Base-by-base conservation (phyloP, 2,797 vertebrate genomes). In the Poeciliopsis gracilis region DNA sequence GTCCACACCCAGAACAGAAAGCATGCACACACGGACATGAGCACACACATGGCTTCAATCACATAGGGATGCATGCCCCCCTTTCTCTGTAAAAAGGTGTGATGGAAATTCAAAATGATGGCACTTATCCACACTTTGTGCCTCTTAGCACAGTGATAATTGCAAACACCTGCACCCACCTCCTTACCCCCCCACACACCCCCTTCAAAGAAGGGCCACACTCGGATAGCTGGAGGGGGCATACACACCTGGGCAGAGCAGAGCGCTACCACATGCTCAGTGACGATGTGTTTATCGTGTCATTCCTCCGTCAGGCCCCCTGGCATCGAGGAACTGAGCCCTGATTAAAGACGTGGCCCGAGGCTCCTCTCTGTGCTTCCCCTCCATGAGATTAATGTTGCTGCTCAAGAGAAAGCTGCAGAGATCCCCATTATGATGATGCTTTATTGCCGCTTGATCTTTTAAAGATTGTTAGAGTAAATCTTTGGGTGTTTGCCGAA, bases 31-130 rank as follows among this genome's bases (percentile, higher is more conserved):
- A 51, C 25, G 38, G 36, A 74, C 51, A 74, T 23, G 72, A 30
- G 20, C 70, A 43, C 15, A 73, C 76, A 71, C 28, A 70, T 33
- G 43, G 41, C 46, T 45, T 66, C 33, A 81, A 82, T 81, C 81
- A 83, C 82, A 76, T 70, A 6, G 20, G 79, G 88, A 90, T 87
- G 84, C 90, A 85, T 90, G 86, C 83, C 89, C 93, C 93, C 57
- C 61, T 12, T 18, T 33, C 18, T 30, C 57, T 76, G 83, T 90
- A 93, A 93, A 95, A 95, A 95, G 96, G 95, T 96, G 95, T 95
- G 95, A 96, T 95, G 95, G 94, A 95, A 96, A 96, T 95, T 94
- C 91, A 90, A 93, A 96, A 95, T 94, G 95, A 96, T 95, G 93
- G 93, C 93, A 94, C 94, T 96, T 95, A 95, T 95, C 95, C 93